phyloP scores from a whole-genome alignment of 2,888 invertebrate species.

The Saturnia japonica region DNA sequence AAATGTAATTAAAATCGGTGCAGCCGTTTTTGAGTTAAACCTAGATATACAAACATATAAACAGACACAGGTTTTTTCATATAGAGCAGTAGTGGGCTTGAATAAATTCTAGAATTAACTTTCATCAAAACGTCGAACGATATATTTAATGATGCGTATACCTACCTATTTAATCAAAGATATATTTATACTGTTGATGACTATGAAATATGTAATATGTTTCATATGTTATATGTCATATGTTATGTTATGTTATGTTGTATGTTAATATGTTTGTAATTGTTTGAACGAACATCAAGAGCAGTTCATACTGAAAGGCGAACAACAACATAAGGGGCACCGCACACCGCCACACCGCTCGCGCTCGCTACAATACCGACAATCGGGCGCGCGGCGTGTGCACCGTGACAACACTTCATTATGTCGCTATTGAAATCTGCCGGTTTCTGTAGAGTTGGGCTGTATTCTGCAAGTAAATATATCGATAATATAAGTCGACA shows the following conservation, averaged over 20 bases:
- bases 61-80: too few relatives aligned
- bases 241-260: too few relatives aligned
- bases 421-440: constrained; percentile 64
- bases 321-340: constrained; percentile 36
- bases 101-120: too few relatives aligned
- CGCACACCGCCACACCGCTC: constrained; percentile 45
- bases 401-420: constrained; percentile 76
- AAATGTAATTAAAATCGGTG: too few relatives aligned
- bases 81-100: too few relatives aligned
- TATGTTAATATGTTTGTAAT: too few relatives aligned
- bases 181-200: neutral
- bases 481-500: neutral
- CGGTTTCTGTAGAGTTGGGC: constrained; percentile 40
- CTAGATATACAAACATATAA: too few relatives aligned
- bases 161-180: too few relatives aligned
- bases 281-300: constrained; percentile 40
- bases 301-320: constrained; percentile 37
- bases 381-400: constrained; percentile 52
- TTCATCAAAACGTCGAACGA: too few relatives aligned
- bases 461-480: neutral
- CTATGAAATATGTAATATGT: neutral
- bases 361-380: constrained; percentile 44
- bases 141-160: too few relatives aligned
- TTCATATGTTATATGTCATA: neutral
- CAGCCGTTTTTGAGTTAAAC: too few relatives aligned